Evolutionary conservation across 2,113 vertebrate genomes (phyloP).

Genomic region (Limanda limanda): DNA sequence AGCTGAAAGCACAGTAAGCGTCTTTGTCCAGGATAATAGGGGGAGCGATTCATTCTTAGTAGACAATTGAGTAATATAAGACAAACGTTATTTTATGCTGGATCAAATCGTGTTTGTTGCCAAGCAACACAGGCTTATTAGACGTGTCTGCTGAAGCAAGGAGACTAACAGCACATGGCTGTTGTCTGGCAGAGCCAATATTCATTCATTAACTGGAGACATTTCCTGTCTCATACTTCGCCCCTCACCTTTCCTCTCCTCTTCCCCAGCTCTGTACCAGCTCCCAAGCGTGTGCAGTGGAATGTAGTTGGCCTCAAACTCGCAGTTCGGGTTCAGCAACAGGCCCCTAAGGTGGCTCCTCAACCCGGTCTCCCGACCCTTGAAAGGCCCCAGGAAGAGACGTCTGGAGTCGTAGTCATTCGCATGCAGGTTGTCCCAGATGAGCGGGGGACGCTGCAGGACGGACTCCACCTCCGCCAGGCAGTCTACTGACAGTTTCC

Average conservation of each 20-base stretch:
- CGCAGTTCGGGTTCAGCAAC: constrained; percentile 90
- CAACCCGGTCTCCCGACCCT: constrained; percentile 83
- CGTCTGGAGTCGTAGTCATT: constrained; percentile 90
- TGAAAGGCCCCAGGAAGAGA: constrained; percentile 90
- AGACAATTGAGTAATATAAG: constrained; percentile 19
- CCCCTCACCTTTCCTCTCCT: constrained; percentile 72
- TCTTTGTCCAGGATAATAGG: constrained; percentile 26
- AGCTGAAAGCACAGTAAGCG: neutral
- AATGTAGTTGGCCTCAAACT: constrained; percentile 91
- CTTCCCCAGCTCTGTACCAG: constrained; percentile 81
- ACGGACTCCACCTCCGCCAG: constrained; percentile 85
- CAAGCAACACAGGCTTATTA: constrained; percentile 39
- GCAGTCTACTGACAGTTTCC: constrained; percentile 79
- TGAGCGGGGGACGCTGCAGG: constrained; percentile 81
- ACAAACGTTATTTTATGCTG: constrained; percentile 9
- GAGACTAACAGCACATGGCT: constrained; percentile 5
- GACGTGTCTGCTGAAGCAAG: constrained; percentile 30
- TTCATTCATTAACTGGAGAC: constrained; percentile 33
- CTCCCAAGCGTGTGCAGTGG: constrained; percentile 86
- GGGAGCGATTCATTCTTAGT: neutral
- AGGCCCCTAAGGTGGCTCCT: constrained; percentile 80
- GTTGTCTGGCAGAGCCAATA: constrained; percentile 35
- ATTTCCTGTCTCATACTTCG: constrained; percentile 25
- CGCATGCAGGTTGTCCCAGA: constrained; percentile 92
- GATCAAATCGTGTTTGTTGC: constrained; percentile 37